Conservation (phyloP, 2,888 invertebrate species). For the Dryobotodes eremita region DNA sequence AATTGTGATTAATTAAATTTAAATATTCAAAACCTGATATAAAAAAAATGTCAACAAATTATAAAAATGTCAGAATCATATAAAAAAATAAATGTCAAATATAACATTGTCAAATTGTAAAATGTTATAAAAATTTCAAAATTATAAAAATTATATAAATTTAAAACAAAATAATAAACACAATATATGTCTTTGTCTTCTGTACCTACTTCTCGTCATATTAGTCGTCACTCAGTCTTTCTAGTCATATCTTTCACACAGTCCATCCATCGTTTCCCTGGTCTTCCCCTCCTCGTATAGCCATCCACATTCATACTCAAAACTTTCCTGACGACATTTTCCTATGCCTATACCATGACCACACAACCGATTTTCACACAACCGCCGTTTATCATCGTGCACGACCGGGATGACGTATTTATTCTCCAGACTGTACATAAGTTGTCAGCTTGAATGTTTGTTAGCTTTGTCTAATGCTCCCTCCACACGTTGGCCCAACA, state of each 20-base stretch:
- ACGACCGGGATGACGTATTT: background rate
- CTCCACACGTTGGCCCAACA: too few species aligned
- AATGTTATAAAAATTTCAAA: too few species aligned
- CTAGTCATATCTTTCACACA: background rate
- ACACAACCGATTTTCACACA: background rate
- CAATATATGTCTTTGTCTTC: background rate
- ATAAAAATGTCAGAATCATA: too few species aligned
- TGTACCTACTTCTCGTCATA: background rate
- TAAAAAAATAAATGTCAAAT: too few species aligned
- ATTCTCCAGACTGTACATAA: background rate
- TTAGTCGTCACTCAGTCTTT: background rate
- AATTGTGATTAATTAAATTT: too few species aligned
- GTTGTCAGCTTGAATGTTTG: too few species aligned
- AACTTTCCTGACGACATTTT: background rate
- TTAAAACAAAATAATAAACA: too few species aligned
- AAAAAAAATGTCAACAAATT: too few species aligned
- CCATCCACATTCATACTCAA: background rate
- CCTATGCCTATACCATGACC: background rate
- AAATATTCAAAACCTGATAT: too few species aligned
- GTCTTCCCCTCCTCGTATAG: background rate
- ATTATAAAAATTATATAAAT: too few species aligned
- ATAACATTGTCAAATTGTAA: too few species aligned
- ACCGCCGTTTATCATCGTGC: background rate
- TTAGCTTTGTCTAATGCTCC: constrained; percentile 8
- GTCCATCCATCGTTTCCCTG: background rate